Percentiles rank a stretch among this genome's conserved stretches.
phyloP scores from a whole-genome alignment of 2,797 vertebrate species.

The Cossypha heuglini region DNA sequence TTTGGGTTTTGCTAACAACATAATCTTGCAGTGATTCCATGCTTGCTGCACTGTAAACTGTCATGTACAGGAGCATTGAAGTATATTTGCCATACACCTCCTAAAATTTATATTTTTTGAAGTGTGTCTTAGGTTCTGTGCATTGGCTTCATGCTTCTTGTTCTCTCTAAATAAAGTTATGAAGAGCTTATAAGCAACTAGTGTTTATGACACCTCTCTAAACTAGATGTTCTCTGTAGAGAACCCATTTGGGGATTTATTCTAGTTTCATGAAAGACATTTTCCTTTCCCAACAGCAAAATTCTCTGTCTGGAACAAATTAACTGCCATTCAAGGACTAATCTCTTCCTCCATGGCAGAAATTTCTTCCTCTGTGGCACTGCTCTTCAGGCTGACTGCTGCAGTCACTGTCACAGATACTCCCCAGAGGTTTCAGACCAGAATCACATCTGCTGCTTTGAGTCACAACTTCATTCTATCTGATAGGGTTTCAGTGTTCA shows the following conservation, averaged over 20 bases:
- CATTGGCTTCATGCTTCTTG: neutral
- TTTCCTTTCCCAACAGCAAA: constrained; percentile 15
- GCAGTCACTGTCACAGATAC: neutral
- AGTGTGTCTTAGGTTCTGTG: neutral
- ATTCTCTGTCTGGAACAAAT: constrained; percentile 48
- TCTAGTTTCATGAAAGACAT: constrained; percentile 1
- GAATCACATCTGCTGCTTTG: constrained; percentile 40
- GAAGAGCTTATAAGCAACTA: neutral
- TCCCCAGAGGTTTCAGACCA: constrained; percentile 30
- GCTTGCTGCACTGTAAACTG: neutral
- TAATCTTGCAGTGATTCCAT: neutral
- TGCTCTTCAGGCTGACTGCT: neutral
- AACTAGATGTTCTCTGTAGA: neutral
- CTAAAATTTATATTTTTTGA: neutral
- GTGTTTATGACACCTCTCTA: neutral
- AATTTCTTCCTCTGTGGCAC: constrained; percentile 30
- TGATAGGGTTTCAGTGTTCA: neutral
- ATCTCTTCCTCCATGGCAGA: constrained; percentile 40
- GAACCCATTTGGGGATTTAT: neutral
- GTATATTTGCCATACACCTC: neutral
- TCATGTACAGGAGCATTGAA: neutral
- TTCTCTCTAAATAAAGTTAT: neutral
- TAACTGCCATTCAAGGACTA: constrained; percentile 41
- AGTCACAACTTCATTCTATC: constrained; percentile 23
- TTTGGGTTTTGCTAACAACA: neutral